Percentiles rank a stretch among this genome's conserved stretches.
Evolutionary conservation across 1,140 invertebrate species (phyloP).

Genomic region (Zaprionus camerounensis): DNA sequence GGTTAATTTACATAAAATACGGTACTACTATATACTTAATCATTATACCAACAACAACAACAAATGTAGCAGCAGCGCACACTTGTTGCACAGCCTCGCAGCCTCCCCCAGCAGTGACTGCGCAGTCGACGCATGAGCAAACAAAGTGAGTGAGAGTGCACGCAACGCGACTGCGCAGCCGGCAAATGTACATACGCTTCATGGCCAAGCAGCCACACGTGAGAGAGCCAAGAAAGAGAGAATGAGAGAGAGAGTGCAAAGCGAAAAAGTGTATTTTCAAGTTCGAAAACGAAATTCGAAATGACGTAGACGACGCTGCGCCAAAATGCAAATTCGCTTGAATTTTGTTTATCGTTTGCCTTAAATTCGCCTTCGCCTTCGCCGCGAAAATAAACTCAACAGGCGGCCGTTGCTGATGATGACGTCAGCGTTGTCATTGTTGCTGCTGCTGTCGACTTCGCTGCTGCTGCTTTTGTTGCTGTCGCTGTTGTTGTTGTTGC

Average conservation of each 20-base stretch:
- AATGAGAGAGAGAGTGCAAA: conserved; percentile 1
- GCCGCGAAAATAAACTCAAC: conserved; percentile 40
- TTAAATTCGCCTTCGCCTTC: conserved; percentile 47
- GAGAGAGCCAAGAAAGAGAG: background rate
- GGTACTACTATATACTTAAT: conserved; percentile 34
- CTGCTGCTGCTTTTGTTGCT: conserved; percentile 10
- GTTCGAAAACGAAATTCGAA: conserved; percentile 50
- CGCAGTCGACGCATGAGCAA: conserved; percentile 54
- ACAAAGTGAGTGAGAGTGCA: conserved; percentile 49
- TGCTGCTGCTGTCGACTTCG: background rate
- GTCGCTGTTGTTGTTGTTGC: conserved; percentile 4
- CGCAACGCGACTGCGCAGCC: conserved; percentile 37
- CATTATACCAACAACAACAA: conserved; percentile 39
- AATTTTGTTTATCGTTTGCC: conserved; percentile 27
- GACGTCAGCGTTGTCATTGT: conserved; percentile 37
- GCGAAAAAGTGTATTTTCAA: conserved; percentile 23
- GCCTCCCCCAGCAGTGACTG: conserved; percentile 11
- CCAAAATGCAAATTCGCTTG: conserved; percentile 47
- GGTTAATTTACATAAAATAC: conserved; percentile 78
- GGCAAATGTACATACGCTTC: conserved; percentile 20
- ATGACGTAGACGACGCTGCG: conserved; percentile 48
- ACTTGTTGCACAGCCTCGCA: conserved; percentile 64
- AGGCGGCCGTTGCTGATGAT: conserved; percentile 20
- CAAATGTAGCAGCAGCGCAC: conserved; percentile 32
- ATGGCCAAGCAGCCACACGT: conserved; percentile 25